phyloP scores from a whole-genome alignment of 2,797 vertebrate genomes.

The Telmatherina bonti region DNA sequence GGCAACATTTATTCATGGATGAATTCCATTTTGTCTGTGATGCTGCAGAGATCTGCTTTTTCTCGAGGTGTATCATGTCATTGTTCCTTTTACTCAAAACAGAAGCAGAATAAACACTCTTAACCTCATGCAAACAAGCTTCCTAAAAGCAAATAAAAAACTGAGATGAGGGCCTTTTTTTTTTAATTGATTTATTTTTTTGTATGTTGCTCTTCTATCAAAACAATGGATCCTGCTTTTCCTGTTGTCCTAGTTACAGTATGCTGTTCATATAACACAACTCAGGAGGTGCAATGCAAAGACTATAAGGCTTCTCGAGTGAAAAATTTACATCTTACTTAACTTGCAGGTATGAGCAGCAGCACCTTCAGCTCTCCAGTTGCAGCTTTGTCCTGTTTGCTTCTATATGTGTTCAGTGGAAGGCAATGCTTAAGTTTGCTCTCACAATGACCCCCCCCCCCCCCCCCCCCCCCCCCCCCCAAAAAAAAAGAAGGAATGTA shows the following conservation, averaged over 20 bases:
- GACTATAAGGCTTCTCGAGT: not conserved
- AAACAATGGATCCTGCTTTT: not conserved
- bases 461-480: too few species aligned
- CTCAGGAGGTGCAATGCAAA: conserved; percentile 1
- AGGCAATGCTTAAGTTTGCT: not conserved
- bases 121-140: not conserved
- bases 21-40: conserved; percentile 5
- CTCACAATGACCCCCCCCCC: too few species aligned
- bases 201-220: not conserved
- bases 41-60: not conserved
- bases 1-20: not conserved
- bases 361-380: not conserved
- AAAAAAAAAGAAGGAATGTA: too few species aligned
- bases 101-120: not conserved
- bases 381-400: not conserved
- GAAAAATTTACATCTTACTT: not conserved
- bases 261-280: not conserved
- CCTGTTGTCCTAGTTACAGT: not conserved
- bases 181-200: not conserved
- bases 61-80: not conserved
- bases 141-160: not conserved
- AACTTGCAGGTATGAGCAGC: not conserved
- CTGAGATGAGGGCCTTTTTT: not conserved
- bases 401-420: not conserved
- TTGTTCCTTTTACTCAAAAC: conserved; percentile 7